Conservation (phyloP, 2,113 vertebrate species). For the Heterocephalus glaber region DNA sequence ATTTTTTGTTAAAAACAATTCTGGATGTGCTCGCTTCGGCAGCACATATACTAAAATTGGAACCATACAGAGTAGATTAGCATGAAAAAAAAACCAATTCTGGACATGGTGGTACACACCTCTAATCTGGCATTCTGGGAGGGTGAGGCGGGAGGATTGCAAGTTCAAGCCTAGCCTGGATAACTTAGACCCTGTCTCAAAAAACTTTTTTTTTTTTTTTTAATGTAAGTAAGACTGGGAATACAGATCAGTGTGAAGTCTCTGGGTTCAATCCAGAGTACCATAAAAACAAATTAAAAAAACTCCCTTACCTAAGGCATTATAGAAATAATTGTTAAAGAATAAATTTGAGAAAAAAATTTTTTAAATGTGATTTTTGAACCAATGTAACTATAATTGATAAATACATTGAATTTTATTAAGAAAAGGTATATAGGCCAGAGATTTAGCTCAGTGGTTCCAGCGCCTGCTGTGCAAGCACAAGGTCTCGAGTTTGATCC, state of each 20-base stretch:
- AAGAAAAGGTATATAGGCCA: neutral
- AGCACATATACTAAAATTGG: no score
- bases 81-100: no score
- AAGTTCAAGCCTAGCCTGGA: neutral
- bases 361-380: neutral
- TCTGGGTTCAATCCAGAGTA: neutral
- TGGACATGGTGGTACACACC: neutral
- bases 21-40: no score
- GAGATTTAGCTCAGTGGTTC: no score
- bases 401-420: neutral
- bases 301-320: neutral
- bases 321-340: conserved; percentile 4
- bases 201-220: neutral
- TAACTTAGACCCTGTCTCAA: neutral
- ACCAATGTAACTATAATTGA: neutral
- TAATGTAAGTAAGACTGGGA: neutral
- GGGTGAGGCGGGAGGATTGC: neutral
- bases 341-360: neutral
- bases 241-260: neutral
- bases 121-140: neutral
- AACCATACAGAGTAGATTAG: no score
- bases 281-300: neutral
- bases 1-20: neutral
- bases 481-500: no score
- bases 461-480: no score